These are phyloP conservation scores for Chrysaora quinquecirrha DNA, from an alignment of 30 jellyfish, hydroid and myxozoan genomes.

Conservation along the genomic window DNA sequence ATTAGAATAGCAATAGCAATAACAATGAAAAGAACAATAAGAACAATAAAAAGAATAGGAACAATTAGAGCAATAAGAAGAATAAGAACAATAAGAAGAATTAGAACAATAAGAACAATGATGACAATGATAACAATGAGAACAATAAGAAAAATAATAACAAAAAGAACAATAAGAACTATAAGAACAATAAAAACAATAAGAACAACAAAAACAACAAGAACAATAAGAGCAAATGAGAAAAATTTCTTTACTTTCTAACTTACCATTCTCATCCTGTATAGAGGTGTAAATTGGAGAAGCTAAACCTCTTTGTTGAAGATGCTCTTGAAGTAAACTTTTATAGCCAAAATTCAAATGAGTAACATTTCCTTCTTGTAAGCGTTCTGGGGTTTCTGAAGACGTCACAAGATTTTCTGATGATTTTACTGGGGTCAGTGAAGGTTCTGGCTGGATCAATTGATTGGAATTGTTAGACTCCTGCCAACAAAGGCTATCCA, in stretches of 20 bases:
- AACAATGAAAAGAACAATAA: too few relatives aligned
- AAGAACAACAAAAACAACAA: not conserved
- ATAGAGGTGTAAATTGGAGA: not conserved
- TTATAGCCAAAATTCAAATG: not conserved
- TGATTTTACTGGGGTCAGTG: conserved; percentile 2
- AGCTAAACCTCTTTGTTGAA: conserved; percentile 33
- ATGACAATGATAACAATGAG: too few relatives aligned
- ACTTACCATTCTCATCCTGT: not conserved
- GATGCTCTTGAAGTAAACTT: conserved; percentile 36
- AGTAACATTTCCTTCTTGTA: too few relatives aligned
- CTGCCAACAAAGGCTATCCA: too few relatives aligned
- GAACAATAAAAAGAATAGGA: not conserved
- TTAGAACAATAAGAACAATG: not conserved
- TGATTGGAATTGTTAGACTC: too few relatives aligned
- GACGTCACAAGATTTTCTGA: not conserved
- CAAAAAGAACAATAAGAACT: too few relatives aligned
- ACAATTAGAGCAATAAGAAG: not conserved
- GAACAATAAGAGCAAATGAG: not conserved
- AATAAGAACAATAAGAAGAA: not conserved
- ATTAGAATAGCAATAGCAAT: not conserved
- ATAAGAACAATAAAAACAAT: too few relatives aligned
- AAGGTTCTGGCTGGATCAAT: too few relatives aligned
- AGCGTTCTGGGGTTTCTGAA: not conserved
- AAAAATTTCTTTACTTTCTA: not conserved
- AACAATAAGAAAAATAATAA: too few relatives aligned